Evolutionary conservation across 1,140 invertebrate genomes (phyloP).

Genomic region (Rhagoletis pomonella): DNA sequence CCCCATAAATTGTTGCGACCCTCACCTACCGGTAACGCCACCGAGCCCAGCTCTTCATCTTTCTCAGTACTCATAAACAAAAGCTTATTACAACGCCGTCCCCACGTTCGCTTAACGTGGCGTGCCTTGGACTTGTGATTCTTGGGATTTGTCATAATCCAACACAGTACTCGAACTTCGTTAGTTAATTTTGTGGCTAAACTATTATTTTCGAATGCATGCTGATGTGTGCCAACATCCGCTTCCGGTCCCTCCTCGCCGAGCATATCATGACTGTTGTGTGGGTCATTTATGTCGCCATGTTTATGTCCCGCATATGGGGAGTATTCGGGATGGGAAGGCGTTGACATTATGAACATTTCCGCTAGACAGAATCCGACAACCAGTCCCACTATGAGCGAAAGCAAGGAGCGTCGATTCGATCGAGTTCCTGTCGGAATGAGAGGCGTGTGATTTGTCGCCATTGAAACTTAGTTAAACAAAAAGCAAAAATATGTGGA

Average conservation of each 20-base stretch:
- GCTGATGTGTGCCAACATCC: conserved; percentile 73
- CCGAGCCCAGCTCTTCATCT: conserved; percentile 81
- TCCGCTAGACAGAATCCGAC: conserved; percentile 71
- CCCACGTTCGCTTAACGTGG: conserved; percentile 97
- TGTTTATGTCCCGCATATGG: conserved; percentile 66
- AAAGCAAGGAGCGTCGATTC: conserved; percentile 70
- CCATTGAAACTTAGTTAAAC: neutral
- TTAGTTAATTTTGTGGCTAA: conserved; percentile 84
- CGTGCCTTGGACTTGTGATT: conserved; percentile 93
- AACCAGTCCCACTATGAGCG: conserved; percentile 68
- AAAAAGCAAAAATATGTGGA: neutral
- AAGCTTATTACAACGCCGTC: conserved; percentile 91
- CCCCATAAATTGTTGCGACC: conserved; percentile 94
- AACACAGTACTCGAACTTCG: conserved; percentile 91
- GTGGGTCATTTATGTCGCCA: conserved; percentile 76
- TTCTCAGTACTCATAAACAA: conserved; percentile 91
- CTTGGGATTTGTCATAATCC: conserved; percentile 95
- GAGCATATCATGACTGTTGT: conserved; percentile 78
- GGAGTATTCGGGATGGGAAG: conserved; percentile 60
- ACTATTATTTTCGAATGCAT: conserved; percentile 75
- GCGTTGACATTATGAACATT: conserved; percentile 67
- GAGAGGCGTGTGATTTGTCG: neutral
- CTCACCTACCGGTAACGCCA: conserved; percentile 86
- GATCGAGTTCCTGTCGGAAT: conserved; percentile 60
- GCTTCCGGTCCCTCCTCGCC: conserved; percentile 77